A percentile compares a stretch with the other conserved stretches of the same genome.
Conservation (phyloP, 2,797 vertebrate species). For the Chiloscyllium punctatum region DNA sequence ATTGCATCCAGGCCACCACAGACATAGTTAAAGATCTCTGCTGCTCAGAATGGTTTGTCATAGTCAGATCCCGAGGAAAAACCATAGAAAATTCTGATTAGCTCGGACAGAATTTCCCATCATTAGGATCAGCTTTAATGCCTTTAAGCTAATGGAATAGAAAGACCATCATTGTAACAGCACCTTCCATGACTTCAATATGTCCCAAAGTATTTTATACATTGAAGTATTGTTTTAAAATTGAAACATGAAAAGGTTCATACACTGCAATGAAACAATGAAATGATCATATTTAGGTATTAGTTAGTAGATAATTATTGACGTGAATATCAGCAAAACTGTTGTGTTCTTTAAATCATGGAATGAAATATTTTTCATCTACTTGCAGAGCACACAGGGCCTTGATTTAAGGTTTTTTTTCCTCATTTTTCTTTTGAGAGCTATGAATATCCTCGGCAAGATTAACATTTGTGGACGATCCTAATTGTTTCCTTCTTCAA, state of each 20-base stretch:
- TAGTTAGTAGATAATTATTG: not conserved
- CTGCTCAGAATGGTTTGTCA: too few species aligned
- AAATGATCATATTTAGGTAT: not conserved
- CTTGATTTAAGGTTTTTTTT: not conserved
- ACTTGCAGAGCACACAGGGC: not conserved
- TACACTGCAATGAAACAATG: not conserved
- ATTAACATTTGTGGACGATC: too few species aligned
- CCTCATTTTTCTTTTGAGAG: too few species aligned
- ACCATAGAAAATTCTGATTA: not conserved
- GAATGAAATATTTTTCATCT: not conserved
- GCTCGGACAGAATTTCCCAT: not conserved
- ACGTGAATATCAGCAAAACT: not conserved
- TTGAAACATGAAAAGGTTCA: not conserved
- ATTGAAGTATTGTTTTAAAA: not conserved
- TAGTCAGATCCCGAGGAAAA: not conserved
- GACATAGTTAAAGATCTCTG: not conserved
- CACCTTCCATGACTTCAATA: not conserved
- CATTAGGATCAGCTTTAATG: not conserved
- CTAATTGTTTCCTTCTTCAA: too few species aligned
- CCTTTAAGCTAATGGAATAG: not conserved
- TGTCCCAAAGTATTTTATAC: not conserved
- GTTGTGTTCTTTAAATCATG: not conserved
- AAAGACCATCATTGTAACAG: not conserved
- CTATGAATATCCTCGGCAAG: too few species aligned
- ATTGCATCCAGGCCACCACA: not conserved